Conservation (phyloP, 2,113 vertebrate species). For the Anthoscopus minutus region DNA sequence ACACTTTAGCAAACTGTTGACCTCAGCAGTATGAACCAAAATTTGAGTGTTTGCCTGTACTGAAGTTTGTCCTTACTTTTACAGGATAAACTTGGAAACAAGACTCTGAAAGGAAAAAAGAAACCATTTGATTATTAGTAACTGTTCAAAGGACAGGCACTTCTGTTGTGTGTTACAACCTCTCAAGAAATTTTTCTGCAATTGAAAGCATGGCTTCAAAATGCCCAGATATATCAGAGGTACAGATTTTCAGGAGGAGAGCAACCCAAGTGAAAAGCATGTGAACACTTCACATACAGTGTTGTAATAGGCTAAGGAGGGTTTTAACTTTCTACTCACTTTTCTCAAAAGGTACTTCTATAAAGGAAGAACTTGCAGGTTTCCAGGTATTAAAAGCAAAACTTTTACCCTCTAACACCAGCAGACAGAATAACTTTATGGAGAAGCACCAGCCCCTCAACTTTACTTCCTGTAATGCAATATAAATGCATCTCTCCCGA, state of each 20-base stretch:
- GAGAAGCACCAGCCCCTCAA: not conserved
- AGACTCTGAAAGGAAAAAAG: not conserved
- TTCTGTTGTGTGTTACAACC: not conserved
- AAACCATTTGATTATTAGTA: not conserved
- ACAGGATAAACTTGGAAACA: not conserved
- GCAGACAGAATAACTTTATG: not conserved
- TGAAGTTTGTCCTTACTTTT: not conserved
- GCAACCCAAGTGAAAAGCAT: not conserved
- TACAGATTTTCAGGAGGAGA: not conserved
- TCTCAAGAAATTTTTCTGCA: not conserved
- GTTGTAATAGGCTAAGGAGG: not conserved
- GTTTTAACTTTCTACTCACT: not conserved
- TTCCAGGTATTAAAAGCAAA: not conserved
- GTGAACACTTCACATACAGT: not conserved
- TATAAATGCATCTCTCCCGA: not conserved
- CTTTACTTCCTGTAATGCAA: not conserved
- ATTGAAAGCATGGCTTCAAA: not conserved
- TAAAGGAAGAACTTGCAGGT: not conserved
- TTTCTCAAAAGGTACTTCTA: not conserved
- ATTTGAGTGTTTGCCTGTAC: not conserved
- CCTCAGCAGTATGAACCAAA: not conserved
- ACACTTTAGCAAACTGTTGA: not conserved
- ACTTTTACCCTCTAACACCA: not conserved
- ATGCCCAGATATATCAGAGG: not conserved
- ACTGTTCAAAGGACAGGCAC: not conserved